Percentiles rank a stretch among this genome's conserved stretches.
Conservation (phyloP, 2,888 invertebrate species). For the Dasypolia templi region DNA sequence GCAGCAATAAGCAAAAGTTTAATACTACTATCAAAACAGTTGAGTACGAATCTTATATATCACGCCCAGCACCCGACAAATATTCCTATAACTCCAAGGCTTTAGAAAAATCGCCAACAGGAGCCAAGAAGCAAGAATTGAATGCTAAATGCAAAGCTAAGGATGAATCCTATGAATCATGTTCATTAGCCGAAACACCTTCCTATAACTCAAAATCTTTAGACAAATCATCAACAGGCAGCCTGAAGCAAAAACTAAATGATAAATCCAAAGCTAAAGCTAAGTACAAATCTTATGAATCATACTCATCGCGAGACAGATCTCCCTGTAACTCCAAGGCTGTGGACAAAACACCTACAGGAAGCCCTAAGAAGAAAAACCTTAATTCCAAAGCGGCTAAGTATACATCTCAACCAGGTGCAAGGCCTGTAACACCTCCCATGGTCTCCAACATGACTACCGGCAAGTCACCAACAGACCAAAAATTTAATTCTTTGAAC, state of each 20-base stretch:
- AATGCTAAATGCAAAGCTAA: constrained; percentile 4
- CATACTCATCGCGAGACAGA: neutral
- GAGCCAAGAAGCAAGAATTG: neutral
- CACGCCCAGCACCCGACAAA: neutral
- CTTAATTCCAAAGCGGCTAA: neutral
- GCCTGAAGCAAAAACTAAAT: neutral
- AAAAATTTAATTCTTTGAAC: constrained; percentile 26
- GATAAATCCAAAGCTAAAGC: neutral
- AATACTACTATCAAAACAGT: constrained; percentile 32
- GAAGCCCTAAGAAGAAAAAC: neutral
- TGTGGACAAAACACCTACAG: neutral
- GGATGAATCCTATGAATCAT: constrained; percentile 6
- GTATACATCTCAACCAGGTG: neutral
- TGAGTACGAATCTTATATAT: constrained; percentile 27
- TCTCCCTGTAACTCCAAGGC: neutral
- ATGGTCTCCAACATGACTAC: constrained; percentile 26
- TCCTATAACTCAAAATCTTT: constrained; percentile 3
- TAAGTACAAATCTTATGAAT: neutral
- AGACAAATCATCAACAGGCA: neutral
- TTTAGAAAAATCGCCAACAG: constrained; percentile 3
- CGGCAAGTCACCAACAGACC: neutral
- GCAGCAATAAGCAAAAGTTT: constrained; percentile 5
- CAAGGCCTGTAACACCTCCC: neutral
- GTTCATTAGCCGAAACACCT: constrained; percentile 11
- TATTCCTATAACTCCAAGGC: neutral